A percentile compares a stretch with the other conserved stretches of the same genome.
These are phyloP conservation scores for Mionectes olivaceus DNA, from an alignment of 2,797 vertebrate species.

Conservation along the genomic window DNA sequence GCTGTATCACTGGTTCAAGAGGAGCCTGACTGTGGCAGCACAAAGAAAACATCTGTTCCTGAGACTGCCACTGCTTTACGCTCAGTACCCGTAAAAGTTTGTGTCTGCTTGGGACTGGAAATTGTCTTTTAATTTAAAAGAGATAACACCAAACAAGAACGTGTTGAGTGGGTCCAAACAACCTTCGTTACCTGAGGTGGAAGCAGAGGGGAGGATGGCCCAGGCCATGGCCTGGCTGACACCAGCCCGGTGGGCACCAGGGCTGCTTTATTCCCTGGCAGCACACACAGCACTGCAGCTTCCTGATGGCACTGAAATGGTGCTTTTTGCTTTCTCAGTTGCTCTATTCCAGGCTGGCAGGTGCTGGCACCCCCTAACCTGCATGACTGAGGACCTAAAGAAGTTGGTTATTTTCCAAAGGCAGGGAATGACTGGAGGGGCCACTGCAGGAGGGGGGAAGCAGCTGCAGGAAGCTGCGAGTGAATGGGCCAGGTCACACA, in stretches of 20 bases:
- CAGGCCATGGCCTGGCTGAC: background rate
- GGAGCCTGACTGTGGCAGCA: background rate
- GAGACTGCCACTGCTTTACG: background rate
- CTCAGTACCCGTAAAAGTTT: no score
- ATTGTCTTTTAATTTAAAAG: background rate
- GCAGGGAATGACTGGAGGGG: background rate
- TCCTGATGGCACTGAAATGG: rapidly evolving
- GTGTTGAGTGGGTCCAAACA: background rate
- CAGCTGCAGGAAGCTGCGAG: background rate
- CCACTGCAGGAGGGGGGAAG: background rate
- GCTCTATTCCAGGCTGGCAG: background rate
- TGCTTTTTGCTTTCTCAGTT: background rate
- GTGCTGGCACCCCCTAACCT: background rate
- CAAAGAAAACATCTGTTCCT: background rate
- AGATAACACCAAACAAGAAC: background rate
- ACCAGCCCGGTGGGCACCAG: rapidly evolving
- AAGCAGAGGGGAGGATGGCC: background rate
- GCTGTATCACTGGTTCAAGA: rapidly evolving
- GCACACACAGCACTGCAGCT: background rate
- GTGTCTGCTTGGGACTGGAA: background rate
- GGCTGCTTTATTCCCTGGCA: background rate
- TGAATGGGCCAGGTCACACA: rapidly evolving
- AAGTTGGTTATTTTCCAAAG: background rate
- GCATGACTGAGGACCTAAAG: background rate
- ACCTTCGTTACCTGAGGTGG: rapidly evolving